Base-by-base conservation (phyloP, 2,113 vertebrate species). In the Upupa epops region DNA sequence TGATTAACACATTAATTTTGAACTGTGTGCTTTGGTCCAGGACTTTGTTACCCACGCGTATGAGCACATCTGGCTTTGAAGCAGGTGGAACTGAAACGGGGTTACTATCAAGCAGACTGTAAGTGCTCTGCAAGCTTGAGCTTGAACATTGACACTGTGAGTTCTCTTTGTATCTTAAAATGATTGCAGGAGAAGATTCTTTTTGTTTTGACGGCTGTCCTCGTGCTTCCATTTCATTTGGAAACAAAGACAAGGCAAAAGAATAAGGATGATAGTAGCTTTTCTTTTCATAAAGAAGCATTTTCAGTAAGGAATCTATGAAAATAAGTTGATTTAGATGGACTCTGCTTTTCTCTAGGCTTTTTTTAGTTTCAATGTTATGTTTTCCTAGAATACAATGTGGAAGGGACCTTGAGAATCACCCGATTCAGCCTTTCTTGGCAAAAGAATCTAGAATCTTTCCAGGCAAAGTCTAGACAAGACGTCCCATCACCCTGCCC, bases 1-100 rank as follows among this genome's bases (percentile, higher is more conserved):
- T 81, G 80, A 93, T 92, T 92, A 92, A 72, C 46, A 9, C 86
- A 77, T 36, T 90, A 72, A 68, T 86, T 86, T 93, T 93, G 78
- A 90, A 86, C 81, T 54, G 14, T 56, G 32, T 90, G 26, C 34
- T 74, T 92, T 60, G 11, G 15, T 68, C 54, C n/a, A 36, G 21
- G 90, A 88, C 45, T 90, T 81, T 68, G 11, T 40, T 25, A 83
- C 29, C 48, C 55, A 20, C n/a, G 26, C 9, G 25, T 69, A 17
- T 32, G 36, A 78, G 3, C 36, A 11, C 52, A 17, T 64, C 34
- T 49, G 60, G 58, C 2, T 79, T 84, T 90, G 49, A 24, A 90
- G n/a, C 17, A 84, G 40, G 34, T 52, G 45, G 24, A 77, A 26
- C n/a, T 1, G 2, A 81, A 52, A 5, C 20, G 29, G 17, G 24